A percentile compares a stretch with the other conserved stretches of the same genome.
These are phyloP conservation scores for Glaucomys volans DNA, from an alignment of 2,113 vertebrate species.

Conservation along the genomic window DNA sequence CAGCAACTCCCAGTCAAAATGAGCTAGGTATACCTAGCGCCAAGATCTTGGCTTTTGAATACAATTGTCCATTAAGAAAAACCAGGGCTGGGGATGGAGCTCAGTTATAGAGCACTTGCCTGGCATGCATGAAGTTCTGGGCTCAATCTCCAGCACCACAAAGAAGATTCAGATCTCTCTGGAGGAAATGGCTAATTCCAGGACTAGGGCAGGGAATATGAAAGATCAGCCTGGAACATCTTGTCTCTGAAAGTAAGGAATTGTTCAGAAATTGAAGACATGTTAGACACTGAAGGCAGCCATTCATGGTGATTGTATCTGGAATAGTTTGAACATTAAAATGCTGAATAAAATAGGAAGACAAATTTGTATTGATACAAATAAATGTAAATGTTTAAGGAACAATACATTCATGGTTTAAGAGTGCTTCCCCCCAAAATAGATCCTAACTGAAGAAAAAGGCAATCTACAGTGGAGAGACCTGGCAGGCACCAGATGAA, in stretches of 20 bases:
- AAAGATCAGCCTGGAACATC: not conserved
- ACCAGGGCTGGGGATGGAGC: not conserved
- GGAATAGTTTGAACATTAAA: not conserved
- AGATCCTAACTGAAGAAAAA: not conserved
- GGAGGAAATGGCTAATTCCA: not conserved
- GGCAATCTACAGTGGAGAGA: not conserved
- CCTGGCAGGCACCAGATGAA: not conserved
- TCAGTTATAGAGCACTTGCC: not conserved
- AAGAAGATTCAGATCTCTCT: not conserved
- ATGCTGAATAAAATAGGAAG: not conserved
- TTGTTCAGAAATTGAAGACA: not conserved
- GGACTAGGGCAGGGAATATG: not conserved
- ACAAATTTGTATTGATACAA: not conserved
- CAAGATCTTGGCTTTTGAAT: not conserved
- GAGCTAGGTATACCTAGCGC: not conserved
- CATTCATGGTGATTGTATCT: not conserved
- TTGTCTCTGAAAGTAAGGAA: not conserved
- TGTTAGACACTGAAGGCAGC: not conserved
- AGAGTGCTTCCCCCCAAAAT: not conserved
- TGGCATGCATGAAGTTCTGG: not conserved
- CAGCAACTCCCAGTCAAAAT: not conserved
- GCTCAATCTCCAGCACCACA: not conserved
- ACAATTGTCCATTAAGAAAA: not conserved
- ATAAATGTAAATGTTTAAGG: not conserved
- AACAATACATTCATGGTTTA: not conserved